phyloP scores from a whole-genome alignment of 2,888 invertebrate species.

The Diaperis boleti region DNA sequence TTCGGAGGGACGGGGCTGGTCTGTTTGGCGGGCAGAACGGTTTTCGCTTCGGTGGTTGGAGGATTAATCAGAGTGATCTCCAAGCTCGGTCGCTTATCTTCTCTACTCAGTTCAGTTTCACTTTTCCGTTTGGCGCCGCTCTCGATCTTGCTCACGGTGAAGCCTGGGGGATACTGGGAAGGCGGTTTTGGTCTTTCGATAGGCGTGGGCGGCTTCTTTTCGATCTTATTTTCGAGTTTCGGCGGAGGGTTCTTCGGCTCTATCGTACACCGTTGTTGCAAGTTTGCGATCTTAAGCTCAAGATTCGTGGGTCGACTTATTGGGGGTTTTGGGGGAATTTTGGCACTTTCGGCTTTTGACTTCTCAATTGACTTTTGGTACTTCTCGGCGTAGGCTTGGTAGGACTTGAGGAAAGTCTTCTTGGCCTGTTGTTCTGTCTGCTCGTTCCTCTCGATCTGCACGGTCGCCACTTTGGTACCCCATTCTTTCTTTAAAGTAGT shows the following conservation, averaged over 20 bases:
- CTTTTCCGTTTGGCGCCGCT: slow-evolving; percentile 61
- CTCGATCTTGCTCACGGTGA: slow-evolving; percentile 66
- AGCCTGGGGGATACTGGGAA: slow-evolving; percentile 57
- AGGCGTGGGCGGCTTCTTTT: slow-evolving; percentile 46
- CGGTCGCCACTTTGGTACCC: slow-evolving; percentile 49
- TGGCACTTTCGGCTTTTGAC: slow-evolving; percentile 37
- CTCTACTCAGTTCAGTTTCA: slow-evolving; percentile 48
- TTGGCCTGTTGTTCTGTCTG: slow-evolving; percentile 55
- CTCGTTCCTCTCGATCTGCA: slow-evolving; percentile 55
- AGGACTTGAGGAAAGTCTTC: slow-evolving; percentile 61
- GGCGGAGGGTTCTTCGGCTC: slow-evolving; percentile 52
- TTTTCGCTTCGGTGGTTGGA: slow-evolving; percentile 28
- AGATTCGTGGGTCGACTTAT: slow-evolving; percentile 27
- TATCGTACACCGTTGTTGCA: slow-evolving; percentile 60
- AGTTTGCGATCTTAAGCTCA: slow-evolving; percentile 58
- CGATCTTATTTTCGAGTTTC: slow-evolving; percentile 36
- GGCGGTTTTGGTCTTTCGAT: slow-evolving; percentile 45
- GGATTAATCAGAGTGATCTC: slow-evolving; percentile 64
- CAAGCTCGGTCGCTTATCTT: slow-evolving; percentile 62
- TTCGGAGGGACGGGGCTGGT: slow-evolving; percentile 6
- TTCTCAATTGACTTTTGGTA: slow-evolving; percentile 50
- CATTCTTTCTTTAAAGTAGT: slow-evolving; percentile 23
- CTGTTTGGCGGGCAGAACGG: no score
- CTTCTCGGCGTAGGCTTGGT: slow-evolving; percentile 58
- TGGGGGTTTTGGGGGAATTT: slow-evolving; percentile 1